These are phyloP conservation scores for Lepilemur ruficaudatus DNA, from an alignment of 2,797 vertebrate genomes.

Conservation along the genomic window DNA sequence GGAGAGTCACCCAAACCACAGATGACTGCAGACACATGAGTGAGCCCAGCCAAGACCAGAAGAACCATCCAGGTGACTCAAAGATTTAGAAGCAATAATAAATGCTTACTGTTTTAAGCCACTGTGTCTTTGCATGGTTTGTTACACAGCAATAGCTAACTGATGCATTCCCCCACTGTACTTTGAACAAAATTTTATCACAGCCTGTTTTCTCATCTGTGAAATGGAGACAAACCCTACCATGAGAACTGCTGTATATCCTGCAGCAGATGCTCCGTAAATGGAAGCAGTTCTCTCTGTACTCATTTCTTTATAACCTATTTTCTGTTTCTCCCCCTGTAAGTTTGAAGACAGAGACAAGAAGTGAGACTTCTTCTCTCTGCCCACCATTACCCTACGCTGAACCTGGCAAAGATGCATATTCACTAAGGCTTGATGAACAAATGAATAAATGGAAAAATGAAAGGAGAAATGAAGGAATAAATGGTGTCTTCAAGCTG, in stretches of 20 bases:
- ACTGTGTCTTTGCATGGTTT: neutral
- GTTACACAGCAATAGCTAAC: conserved; percentile 5
- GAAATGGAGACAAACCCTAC: neutral
- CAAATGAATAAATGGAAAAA: neutral
- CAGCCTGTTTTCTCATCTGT: conserved; percentile 25
- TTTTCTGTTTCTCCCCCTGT: neutral
- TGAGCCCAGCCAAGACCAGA: neutral
- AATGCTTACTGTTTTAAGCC: conserved; percentile 35
- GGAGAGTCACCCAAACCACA: neutral
- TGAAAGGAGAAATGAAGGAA: conserved; percentile 20
- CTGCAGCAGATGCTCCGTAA: neutral
- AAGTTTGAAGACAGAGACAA: neutral
- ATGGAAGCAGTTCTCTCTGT: neutral
- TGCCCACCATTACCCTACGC: neutral
- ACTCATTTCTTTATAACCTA: conserved; percentile 22
- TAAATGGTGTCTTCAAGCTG: neutral
- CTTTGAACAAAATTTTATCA: conserved; percentile 35
- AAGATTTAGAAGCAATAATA: conserved; percentile 43
- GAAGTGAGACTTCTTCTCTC: conserved; percentile 26
- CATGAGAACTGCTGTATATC: neutral
- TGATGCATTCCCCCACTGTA: neutral
- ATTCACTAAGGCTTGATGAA: conserved; percentile 7
- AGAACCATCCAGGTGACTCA: neutral
- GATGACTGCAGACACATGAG: neutral
- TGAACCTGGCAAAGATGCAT: neutral